Evolutionary conservation across 53 echinoderm and acorn worm species (phyloP).

Genomic region (Pentamera pediparva): DNA sequence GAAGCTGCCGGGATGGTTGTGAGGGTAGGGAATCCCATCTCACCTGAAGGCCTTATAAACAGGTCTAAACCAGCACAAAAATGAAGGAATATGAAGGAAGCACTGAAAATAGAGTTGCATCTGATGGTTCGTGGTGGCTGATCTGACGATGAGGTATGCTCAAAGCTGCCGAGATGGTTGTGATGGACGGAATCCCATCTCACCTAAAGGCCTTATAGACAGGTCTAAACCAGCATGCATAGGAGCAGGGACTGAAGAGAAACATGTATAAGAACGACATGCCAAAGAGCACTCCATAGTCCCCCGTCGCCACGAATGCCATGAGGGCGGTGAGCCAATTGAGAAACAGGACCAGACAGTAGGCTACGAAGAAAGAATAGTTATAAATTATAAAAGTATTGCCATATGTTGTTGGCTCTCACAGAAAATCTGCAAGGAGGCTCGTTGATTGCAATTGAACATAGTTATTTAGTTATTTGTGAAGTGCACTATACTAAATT

Average conservation of each 20-base stretch:
- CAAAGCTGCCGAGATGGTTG: no score
- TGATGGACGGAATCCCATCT: no score
- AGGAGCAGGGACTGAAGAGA: conserved; percentile 57
- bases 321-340: conserved; percentile 55
- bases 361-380: conserved; percentile 34
- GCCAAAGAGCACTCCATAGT: conserved; percentile 56
- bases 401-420: no score
- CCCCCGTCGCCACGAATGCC: not conserved
- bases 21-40: no score
- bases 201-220: conserved; percentile 96
- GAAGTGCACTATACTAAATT: no score
- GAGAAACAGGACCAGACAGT: conserved; percentile 35
- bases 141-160: no score
- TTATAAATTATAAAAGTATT: not conserved
- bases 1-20: no score
- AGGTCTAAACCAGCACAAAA: conserved; percentile 89
- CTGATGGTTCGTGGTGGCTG: no score
- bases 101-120: no score
- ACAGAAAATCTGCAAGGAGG: no score
- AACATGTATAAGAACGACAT: conserved; percentile 49
- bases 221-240: conserved; percentile 83
- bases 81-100: conserved; percentile 62
- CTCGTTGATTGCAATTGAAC: no score
- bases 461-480: no score
- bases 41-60: conserved; percentile 98